These are phyloP conservation scores for human (Homo sapiens) DNA, from an alignment of 2,113 vertebrate species.

Conservation along the genomic window GRCh38 chr18:76910001-76910500, in stretches of 20 bases:
- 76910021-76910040: too few species aligned
- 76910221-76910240: background rate
- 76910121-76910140: conserved; percentile 46
- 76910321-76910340: background rate
- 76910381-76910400: background rate
- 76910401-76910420: background rate
- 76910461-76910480: accelerated
- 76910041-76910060: background rate
- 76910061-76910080: conserved; percentile 65
- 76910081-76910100: conserved; percentile 25
- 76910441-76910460: too few species aligned
- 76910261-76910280: background rate
- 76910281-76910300: background rate
- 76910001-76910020: too few species aligned
- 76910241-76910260: background rate
- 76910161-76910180: conserved; percentile 70
- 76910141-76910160: conserved; percentile 36
- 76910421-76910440: background rate
- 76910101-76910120: conserved; percentile 60
- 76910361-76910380: background rate
- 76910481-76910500: background rate
- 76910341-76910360: background rate
- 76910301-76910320: background rate
- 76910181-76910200: background rate
- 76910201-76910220: too few species aligned